phyloP scores from a whole-genome alignment of 1,140 invertebrate species.

The Achroia grisella region DNA sequence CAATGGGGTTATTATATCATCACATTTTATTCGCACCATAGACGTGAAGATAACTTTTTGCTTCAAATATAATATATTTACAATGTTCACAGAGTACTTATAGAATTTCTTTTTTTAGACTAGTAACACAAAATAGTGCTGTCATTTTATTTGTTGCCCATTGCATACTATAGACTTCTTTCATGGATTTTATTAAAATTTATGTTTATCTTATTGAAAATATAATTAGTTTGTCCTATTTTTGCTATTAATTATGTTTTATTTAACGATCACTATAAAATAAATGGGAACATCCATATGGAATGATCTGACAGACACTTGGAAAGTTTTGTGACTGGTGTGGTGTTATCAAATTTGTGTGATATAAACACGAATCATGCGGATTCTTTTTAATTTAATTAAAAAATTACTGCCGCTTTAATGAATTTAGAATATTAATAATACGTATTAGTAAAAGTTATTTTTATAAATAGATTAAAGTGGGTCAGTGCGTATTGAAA shows the following conservation, averaged over 20 bases:
- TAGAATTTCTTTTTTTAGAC: no score
- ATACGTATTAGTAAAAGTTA: neutral
- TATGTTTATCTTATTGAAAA: conserved; percentile 7
- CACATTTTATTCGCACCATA: no score
- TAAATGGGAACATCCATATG: neutral
- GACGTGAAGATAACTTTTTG: no score
- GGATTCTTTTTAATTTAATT: conserved; percentile 35
- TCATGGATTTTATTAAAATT: conserved; percentile 12
- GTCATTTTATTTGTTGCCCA: no score
- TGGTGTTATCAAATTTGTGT: conserved; percentile 59
- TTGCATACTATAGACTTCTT: no score
- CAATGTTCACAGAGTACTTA: no score
- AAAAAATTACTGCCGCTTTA: conserved; percentile 19
- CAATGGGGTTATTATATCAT: no score
- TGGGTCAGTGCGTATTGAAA: conserved; percentile 43
- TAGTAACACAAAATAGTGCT: no score
- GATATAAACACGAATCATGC: conserved; percentile 50
- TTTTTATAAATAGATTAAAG: conserved; percentile 19
- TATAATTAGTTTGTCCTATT: conserved; percentile 12
- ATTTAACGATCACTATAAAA: neutral
- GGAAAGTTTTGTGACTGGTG: neutral
- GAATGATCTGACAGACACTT: neutral
- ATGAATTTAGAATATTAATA: conserved; percentile 16
- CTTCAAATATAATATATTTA: no score
- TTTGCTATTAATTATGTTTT: conserved; percentile 17